Conservation (phyloP, 2,797 vertebrate genomes). For the Moxostoma hubbsi region DNA sequence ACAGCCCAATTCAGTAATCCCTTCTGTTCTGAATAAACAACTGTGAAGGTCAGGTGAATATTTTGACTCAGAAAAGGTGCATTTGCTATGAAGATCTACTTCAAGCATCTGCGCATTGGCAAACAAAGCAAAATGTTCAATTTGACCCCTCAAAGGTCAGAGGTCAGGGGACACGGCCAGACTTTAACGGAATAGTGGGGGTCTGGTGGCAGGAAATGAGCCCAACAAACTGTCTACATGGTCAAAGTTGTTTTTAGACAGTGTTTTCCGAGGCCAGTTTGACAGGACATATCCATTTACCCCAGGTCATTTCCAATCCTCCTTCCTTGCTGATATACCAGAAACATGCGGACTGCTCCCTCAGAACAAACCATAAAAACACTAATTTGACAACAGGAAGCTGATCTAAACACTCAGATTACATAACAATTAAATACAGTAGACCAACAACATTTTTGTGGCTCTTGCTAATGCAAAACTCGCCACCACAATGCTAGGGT, state of each 20-base stretch:
- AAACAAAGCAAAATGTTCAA: constrained; percentile 10
- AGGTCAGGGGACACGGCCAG: constrained; percentile 8
- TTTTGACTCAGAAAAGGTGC: neutral
- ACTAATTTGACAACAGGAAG: constrained; percentile 32
- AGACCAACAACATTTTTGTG: too few relatives aligned
- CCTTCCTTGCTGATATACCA: constrained; percentile 2
- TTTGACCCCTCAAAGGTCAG: constrained; percentile 3
- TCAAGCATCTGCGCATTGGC: neutral
- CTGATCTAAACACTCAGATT: neutral
- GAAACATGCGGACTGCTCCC: neutral
- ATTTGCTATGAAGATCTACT: neutral
- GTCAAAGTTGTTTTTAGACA: constrained; percentile 29
- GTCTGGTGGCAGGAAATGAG: constrained; percentile 50
- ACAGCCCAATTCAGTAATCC: neutral
- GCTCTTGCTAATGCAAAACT: too few relatives aligned
- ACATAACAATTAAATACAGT: too few relatives aligned
- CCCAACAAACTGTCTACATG: constrained; percentile 10
- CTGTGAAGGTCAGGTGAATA: neutral
- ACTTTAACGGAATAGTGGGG: neutral
- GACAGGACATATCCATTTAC: constrained; percentile 12
- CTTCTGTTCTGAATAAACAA: neutral
- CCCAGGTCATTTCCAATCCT: constrained; percentile 15
- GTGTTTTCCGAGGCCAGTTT: neutral
- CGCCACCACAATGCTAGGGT: too few relatives aligned
- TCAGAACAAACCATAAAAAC: constrained; percentile 24